Evolutionary conservation across 2,113 vertebrate species (phyloP).

Genomic region (Ginglymostoma cirratum): DNA sequence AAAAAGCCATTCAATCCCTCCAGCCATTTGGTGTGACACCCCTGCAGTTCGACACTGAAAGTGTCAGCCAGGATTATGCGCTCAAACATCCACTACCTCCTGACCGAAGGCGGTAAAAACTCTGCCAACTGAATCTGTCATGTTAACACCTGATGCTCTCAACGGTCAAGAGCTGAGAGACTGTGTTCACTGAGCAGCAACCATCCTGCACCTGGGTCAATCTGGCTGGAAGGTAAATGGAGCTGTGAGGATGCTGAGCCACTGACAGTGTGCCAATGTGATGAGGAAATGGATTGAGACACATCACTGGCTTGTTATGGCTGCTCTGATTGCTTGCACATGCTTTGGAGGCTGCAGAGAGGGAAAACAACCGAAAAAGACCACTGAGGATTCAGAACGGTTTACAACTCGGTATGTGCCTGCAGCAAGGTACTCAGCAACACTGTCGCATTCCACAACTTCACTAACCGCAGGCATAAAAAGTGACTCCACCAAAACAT

Average conservation of each 20-base stretch:
- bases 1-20: neutral
- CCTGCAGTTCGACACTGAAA: neutral
- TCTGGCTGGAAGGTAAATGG: neutral
- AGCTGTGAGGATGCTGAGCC: neutral
- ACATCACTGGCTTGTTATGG: neutral
- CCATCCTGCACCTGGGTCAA: neutral
- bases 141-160: neutral
- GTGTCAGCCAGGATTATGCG: neutral
- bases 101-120: neutral
- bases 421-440: neutral
- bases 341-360: neutral
- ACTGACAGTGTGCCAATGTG: neutral
- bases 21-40: neutral
- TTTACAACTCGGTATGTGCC: too few species aligned
- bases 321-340: conserved; percentile 18
- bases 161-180: too few species aligned
- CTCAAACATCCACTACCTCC: neutral
- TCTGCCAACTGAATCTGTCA: neutral
- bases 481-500: neutral
- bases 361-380: neutral
- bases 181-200: neutral
- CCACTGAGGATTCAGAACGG: neutral
- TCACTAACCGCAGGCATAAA: neutral
- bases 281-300: neutral
- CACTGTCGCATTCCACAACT: neutral